Conservation (phyloP, 1,140 invertebrate species). For the Scaptomyza montana region DNA sequence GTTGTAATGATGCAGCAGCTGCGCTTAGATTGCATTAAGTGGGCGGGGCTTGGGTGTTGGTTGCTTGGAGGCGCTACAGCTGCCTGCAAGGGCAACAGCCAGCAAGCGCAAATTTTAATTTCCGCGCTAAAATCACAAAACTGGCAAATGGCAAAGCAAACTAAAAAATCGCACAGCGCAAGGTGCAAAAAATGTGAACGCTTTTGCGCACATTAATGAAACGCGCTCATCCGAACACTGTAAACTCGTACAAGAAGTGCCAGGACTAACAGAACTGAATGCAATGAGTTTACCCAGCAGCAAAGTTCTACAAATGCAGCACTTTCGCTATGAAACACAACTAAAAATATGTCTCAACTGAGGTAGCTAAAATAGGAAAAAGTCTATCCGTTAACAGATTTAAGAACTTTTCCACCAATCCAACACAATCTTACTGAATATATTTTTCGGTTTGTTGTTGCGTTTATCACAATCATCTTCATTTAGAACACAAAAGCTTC, state of each 20-base stretch:
- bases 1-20: conserved; percentile 79
- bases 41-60: conserved; percentile 37
- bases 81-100: conserved; percentile 29
- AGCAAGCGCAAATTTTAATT: conserved; percentile 75
- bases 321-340: conserved; percentile 1
- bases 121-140: conserved; percentile 74
- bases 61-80: conserved; percentile 34
- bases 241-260: neutral
- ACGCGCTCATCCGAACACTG: conserved; percentile 39
- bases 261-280: neutral
- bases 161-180: conserved; percentile 19
- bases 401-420: too few relatives aligned
- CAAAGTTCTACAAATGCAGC: conserved; percentile 2
- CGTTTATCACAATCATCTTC: neutral
- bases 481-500: neutral
- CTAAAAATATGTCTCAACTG: neutral
- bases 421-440: too few relatives aligned
- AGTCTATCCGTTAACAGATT: neutral
- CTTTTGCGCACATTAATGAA: conserved; percentile 61
- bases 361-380: neutral
- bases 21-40: conserved; percentile 83
- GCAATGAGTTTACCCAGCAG: conserved; percentile 1
- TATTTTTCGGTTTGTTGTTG: too few relatives aligned
- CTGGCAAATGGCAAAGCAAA: conserved; percentile 48
- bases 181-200: conserved; percentile 51